Evolutionary conservation across 2,888 invertebrate species (phyloP), one percentile per base, ranked within the genome.

Genomic region (Thecocarcelia acutangulata): DNA sequence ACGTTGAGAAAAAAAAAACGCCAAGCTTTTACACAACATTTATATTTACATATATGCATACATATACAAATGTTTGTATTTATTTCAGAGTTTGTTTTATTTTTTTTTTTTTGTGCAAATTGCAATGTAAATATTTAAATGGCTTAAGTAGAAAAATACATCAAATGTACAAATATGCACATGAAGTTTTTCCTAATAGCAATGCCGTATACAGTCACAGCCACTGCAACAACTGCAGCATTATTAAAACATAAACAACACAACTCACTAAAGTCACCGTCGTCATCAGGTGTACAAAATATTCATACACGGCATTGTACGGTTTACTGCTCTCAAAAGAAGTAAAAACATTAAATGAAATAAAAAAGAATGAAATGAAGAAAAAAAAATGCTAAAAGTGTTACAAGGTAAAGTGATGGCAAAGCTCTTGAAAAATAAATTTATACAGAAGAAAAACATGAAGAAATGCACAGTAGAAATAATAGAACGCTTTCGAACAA

Each of bases 391-490:
- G 42, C 37, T 66, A 72, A 75, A 64, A 80, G 80, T 76, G 72
- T 81, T 81, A 80, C 80, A 80, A 80, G 80, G 76, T 76, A 72
- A 80, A 76, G 66, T 63, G 76, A 59, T 80, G 69, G 74, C 80
- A 75, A 75, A 75, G 75, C 70, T 66, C 75, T 80, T 75, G 70
- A 80, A 80, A 63, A 59, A 52, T 50, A 24, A 37, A 64, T 48
- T 40, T 58, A 33, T 69, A 48, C 40, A 21, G 6, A 46, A 48
- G 56, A 6, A 50, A 58, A 42, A 66, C 13, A 66, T 50, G 42
- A 54, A 54, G 24, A 21, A 15, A 9, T 24, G 19, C 44, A 37
- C 28, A 46, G 33, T 42, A 28, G 54, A 56, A 56, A 19, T 28
- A 59, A 52, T 19, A 58, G 42, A 58, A 68, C 13, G 44, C 52